phyloP scores from a whole-genome alignment of 2,797 vertebrate species.

The Miichthys miiuy region DNA sequence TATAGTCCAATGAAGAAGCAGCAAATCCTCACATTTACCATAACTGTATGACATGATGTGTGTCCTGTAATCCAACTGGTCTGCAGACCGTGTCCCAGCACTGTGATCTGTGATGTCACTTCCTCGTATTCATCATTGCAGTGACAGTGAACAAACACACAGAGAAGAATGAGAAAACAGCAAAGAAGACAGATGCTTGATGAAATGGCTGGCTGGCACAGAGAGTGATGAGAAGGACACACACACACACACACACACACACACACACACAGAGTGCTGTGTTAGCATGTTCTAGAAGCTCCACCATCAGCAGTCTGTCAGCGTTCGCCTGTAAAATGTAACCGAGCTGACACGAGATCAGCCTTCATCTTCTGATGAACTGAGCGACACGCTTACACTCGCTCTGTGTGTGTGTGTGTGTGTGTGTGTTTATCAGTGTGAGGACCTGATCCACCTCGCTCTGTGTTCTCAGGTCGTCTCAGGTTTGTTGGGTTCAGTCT shows the following conservation, averaged over 20 bases:
- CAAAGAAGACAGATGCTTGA: conserved; percentile 24
- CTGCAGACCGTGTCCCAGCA: not conserved
- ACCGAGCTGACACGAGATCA: conserved; percentile 55
- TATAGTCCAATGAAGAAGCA: too few species aligned
- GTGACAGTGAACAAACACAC: not conserved
- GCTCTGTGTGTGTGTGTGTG: conserved; percentile 8
- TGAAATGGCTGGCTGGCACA: not conserved
- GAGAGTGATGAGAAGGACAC: conserved; percentile 7
- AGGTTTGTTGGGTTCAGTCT: not conserved
- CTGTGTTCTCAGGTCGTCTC: not conserved
- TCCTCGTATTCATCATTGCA: not conserved
- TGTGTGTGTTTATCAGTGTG: not conserved
- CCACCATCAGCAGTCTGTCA: conserved; percentile 65
- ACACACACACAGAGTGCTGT: conserved; percentile 28
- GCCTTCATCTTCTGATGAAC: conserved; percentile 36
- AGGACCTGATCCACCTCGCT: not conserved
- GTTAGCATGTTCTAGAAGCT: conserved; percentile 55
- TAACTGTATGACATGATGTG: too few species aligned
- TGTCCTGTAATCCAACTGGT: too few species aligned
- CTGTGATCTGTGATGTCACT: conserved; percentile 26
- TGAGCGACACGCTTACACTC: conserved; percentile 10
- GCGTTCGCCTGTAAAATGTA: conserved; percentile 42
- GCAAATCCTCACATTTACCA: too few species aligned
- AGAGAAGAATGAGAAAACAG: not conserved
- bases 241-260: conserved; percentile 27